Conservation (phyloP, 35 echinoderm and acorn worm genomes). For the Acanthaster planci region DNA sequence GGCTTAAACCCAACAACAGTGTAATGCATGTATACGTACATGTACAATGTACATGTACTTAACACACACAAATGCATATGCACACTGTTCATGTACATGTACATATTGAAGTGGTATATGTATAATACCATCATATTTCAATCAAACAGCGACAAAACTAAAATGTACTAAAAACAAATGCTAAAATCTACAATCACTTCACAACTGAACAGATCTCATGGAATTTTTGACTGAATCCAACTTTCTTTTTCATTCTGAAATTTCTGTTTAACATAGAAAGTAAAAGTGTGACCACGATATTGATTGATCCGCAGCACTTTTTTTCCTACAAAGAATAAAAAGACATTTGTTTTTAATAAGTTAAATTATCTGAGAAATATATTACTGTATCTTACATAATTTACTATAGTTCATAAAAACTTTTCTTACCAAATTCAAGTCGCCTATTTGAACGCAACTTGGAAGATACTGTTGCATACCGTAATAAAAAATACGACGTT, state of each 20-base stretch:
- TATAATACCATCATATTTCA: neutral
- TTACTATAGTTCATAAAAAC: conserved; percentile 26
- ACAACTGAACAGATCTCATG: neutral
- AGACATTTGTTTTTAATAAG: conserved; percentile 21
- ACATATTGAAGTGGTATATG: no score
- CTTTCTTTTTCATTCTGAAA: neutral
- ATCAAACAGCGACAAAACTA: no score
- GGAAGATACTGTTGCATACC: conserved; percentile 27
- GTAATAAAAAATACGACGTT: conserved; percentile 29
- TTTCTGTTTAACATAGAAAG: neutral
- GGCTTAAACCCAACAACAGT: no score
- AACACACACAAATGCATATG: no score
- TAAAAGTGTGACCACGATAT: neutral
- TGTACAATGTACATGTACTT: no score
- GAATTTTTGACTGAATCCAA: neutral
- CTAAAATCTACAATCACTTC: neutral
- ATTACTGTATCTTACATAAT: conserved; percentile 27
- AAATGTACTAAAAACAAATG: neutral
- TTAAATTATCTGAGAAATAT: conserved; percentile 33
- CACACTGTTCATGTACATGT: no score
- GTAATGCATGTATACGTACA: no score
- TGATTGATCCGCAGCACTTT: conserved; percentile 16
- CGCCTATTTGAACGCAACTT: neutral
- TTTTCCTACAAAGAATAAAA: neutral
- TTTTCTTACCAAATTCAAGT: neutral